phyloP scores from a whole-genome alignment of 2,797 vertebrate genomes.

The Zonotrichia albicollis region DNA sequence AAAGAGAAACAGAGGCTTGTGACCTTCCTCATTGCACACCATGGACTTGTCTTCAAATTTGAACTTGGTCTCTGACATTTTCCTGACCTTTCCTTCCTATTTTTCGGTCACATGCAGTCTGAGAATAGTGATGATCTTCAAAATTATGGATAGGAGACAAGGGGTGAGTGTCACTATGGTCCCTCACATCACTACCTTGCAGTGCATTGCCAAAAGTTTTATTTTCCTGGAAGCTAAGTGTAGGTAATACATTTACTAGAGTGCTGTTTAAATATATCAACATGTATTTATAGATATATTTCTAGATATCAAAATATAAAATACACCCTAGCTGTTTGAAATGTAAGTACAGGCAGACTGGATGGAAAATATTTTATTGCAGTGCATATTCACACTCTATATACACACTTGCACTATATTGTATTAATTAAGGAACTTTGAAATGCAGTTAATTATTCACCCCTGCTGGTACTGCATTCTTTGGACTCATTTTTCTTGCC shows the following conservation, averaged over 20 bases:
- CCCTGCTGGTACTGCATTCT: background rate
- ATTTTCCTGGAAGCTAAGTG: background rate
- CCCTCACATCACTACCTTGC: background rate
- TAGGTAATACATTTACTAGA: background rate
- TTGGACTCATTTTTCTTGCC: background rate
- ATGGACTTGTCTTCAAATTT: background rate
- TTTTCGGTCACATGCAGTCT: background rate
- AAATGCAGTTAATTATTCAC: background rate
- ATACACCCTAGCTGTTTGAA: background rate
- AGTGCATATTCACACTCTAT: background rate
- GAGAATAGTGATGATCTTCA: background rate
- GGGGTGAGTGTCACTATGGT: background rate
- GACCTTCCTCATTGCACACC: background rate
- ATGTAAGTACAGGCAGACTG: background rate
- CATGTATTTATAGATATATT: background rate
- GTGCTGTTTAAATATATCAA: background rate
- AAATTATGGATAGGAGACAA: background rate
- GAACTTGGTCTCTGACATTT: background rate
- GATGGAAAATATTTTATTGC: background rate
- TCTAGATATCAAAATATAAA: background rate
- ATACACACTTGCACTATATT: background rate
- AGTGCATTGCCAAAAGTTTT: background rate
- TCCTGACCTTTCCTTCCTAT: conserved; percentile 2
- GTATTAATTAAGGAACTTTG: background rate
- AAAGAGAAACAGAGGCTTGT: background rate